phyloP scores from a whole-genome alignment of 2,888 invertebrate species.

The Cosmia trapezina region DNA sequence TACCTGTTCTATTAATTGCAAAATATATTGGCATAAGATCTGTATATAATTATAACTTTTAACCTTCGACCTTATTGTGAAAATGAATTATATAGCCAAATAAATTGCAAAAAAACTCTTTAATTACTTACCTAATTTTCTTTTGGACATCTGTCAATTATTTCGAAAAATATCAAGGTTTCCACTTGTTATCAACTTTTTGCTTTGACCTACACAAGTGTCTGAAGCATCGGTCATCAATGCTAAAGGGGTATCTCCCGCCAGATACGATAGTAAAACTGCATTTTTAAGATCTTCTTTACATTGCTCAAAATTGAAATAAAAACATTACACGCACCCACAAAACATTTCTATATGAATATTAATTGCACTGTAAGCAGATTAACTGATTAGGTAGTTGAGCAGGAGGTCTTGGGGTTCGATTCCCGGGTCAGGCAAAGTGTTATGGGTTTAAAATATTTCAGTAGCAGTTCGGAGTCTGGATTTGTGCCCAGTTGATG shows the following conservation, averaged over 20 bases:
- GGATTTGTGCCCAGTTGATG: neutral
- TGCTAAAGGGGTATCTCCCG: conserved; percentile 1
- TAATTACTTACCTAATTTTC: conserved; percentile 4
- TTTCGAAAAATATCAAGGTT: conserved; percentile 10
- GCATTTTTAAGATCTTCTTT: conserved; percentile 1
- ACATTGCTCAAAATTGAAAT: conserved; percentile 9
- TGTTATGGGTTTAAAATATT: too few species aligned
- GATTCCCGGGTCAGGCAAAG: too few species aligned
- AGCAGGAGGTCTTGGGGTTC: neutral
- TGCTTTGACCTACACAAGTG: conserved; percentile 14
- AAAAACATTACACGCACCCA: too few species aligned
- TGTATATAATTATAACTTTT: conserved; percentile 1
- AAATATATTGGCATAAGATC: neutral
- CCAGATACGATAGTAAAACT: neutral
- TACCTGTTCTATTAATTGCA: neutral
- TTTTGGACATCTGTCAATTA: neutral
- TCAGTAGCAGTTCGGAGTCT: neutral
- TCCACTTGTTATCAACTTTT: neutral
- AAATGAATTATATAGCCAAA: neutral
- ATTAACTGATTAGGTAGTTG: neutral
- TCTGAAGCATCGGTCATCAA: conserved; percentile 17
- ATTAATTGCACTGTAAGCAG: neutral
- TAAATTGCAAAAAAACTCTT: conserved; percentile 2
- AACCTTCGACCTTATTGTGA: neutral
- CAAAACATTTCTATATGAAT: neutral